These are phyloP conservation scores for Macropus fuliginosus DNA, from an alignment of 2,797 vertebrate species.

Conservation along the genomic window DNA sequence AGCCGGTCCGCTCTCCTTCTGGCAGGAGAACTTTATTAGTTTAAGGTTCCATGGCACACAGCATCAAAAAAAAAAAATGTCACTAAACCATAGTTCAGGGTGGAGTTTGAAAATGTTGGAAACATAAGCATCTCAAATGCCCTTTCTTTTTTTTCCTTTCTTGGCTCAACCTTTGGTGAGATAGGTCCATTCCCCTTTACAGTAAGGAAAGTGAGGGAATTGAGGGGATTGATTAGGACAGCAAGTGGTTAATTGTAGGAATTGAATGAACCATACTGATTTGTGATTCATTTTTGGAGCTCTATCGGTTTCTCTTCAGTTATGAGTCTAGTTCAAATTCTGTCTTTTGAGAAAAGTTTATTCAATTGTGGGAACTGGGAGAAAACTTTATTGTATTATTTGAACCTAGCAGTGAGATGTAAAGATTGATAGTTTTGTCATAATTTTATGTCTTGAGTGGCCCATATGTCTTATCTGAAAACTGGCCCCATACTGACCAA, in stretches of 20 bases:
- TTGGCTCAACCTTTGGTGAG: not conserved
- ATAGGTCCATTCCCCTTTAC: not conserved
- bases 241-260: not conserved
- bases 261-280: not conserved
- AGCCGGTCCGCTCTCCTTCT: not conserved
- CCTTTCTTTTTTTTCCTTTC: not conserved
- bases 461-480: not conserved
- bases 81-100: slow-evolving; percentile 12
- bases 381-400: not conserved
- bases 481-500: not conserved
- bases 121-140: not conserved
- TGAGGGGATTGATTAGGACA: not conserved
- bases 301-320: not conserved
- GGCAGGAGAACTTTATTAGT: not conserved
- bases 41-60: not conserved
- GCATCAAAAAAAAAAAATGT: slow-evolving; percentile 17
- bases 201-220: not conserved
- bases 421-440: not conserved
- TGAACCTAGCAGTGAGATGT: not conserved
- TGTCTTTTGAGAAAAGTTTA: not conserved
- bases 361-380: not conserved
- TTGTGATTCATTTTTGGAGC: not conserved
- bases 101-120: not conserved
- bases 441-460: not conserved
- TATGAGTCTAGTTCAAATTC: not conserved